Evolutionary conservation across 2,888 invertebrate species (phyloP).

Genomic region (Oscheius sp.): DNA sequence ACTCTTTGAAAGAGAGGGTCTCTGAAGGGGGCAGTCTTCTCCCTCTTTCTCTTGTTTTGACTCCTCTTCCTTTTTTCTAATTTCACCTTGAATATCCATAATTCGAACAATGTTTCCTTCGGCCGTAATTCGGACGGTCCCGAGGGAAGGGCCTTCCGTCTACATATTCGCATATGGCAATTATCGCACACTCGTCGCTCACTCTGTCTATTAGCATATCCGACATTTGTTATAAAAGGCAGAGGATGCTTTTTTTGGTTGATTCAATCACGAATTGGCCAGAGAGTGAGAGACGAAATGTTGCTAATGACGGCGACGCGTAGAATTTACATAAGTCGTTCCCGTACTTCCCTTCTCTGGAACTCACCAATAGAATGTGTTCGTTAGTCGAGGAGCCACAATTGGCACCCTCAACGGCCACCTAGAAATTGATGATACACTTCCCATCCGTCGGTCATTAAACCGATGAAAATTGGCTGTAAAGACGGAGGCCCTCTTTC

Average conservation of each 20-base stretch:
- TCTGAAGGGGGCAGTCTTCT: conserved; percentile 12
- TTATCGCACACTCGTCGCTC: conserved; percentile 27
- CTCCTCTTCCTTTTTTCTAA: not conserved
- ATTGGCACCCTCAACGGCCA: conserved; percentile 24
- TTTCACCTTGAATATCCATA: not conserved
- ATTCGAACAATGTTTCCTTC: conserved; percentile 19
- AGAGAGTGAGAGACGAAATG: conserved; percentile 10
- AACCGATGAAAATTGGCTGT: conserved; percentile 18
- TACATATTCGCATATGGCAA: conserved; percentile 27
- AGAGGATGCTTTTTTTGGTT: not conserved
- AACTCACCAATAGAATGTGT: conserved; percentile 22
- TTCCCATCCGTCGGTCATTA: conserved; percentile 2
- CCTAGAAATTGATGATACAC: not conserved
- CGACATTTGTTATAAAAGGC: not conserved
- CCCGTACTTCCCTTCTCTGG: conserved; percentile 3
- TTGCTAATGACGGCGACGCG: conserved; percentile 24
- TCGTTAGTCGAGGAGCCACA: conserved; percentile 23
- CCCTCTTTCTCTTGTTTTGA: not conserved
- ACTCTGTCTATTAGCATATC: conserved; percentile 25
- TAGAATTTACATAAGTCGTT: conserved; percentile 29
- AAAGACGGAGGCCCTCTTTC: conserved; percentile 1
- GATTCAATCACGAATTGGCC: conserved; percentile 1
- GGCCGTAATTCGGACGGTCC: conserved; percentile 15
- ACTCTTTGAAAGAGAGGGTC: conserved; percentile 31
- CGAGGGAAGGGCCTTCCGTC: conserved; percentile 21